phyloP scores from a whole-genome alignment of 2,113 vertebrate genomes.

The Pagrus major region DNA sequence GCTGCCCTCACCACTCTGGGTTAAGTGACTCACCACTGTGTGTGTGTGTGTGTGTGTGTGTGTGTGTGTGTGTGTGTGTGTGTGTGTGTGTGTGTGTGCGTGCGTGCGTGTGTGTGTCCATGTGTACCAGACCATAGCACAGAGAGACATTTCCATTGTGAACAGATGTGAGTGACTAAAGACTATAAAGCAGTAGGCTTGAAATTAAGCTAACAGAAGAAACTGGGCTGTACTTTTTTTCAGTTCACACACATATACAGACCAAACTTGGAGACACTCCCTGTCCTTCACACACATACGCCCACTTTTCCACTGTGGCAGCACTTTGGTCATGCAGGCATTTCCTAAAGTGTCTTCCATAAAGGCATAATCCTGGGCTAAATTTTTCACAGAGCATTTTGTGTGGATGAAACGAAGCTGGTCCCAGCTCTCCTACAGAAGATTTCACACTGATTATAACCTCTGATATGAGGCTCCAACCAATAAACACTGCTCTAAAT shows the following conservation, averaged over 20 bases:
- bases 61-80: not conserved
- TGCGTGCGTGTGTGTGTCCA: not conserved
- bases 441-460: not conserved
- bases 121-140: constrained; percentile 15
- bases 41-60: constrained; percentile 1
- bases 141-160: constrained; percentile 28
- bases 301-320: constrained; percentile 69
- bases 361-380: constrained; percentile 14
- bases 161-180: constrained; percentile 39
- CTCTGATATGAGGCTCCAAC: constrained; percentile 1
- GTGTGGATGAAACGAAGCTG: constrained; percentile 10
- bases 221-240: constrained; percentile 24
- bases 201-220: constrained; percentile 39
- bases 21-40: constrained; percentile 30
- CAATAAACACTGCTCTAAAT: not conserved
- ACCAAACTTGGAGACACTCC: constrained; percentile 53
- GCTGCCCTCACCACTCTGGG: not conserved
- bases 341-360: constrained; percentile 68
- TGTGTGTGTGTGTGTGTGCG: not conserved
- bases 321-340: constrained; percentile 70
- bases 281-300: constrained; percentile 40
- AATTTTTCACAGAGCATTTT: constrained; percentile 2
- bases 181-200: constrained; percentile 1
- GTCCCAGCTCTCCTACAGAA: not conserved
- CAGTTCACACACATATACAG: constrained; percentile 6